A percentile compares a stretch with the other conserved stretches of the same genome.
Evolutionary conservation across 1,140 invertebrate genomes (phyloP).

Genomic region (Cydia strobilella): DNA sequence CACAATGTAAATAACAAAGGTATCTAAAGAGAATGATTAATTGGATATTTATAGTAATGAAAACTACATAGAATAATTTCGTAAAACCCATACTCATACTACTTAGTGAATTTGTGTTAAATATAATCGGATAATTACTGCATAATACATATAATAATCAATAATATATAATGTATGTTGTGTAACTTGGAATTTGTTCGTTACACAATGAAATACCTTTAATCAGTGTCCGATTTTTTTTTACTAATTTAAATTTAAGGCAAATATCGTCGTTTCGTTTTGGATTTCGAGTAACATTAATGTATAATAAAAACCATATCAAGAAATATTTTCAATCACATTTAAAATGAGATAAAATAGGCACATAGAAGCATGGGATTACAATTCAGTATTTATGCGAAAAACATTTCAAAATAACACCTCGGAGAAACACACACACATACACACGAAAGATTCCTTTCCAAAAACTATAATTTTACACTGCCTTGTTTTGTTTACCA

Average conservation of each 20-base stretch:
- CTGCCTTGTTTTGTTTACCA: background rate
- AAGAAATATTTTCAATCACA: background rate
- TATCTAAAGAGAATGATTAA: too few relatives aligned
- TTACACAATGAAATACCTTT: background rate
- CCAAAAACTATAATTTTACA: background rate
- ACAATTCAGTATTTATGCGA: background rate
- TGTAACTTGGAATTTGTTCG: too few relatives aligned
- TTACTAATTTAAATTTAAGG: too few relatives aligned
- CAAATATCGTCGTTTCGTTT: too few relatives aligned
- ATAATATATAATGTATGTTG: too few relatives aligned
- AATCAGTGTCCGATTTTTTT: too few relatives aligned
- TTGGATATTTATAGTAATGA: too few relatives aligned
- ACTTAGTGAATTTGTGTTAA: background rate
- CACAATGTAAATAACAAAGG: too few relatives aligned
- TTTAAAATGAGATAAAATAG: background rate
- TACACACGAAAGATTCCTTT: background rate
- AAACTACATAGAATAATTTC: too few relatives aligned
- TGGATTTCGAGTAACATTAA: too few relatives aligned
- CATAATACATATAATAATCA: background rate
- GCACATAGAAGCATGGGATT: background rate
- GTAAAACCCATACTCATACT: too few relatives aligned
- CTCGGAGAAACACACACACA: background rate
- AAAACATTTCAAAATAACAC: background rate
- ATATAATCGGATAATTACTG: background rate
- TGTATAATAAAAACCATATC: too few relatives aligned